These are phyloP conservation scores for Apamea anceps DNA, from an alignment of 2,888 invertebrate genomes.

Conservation along the genomic window DNA sequence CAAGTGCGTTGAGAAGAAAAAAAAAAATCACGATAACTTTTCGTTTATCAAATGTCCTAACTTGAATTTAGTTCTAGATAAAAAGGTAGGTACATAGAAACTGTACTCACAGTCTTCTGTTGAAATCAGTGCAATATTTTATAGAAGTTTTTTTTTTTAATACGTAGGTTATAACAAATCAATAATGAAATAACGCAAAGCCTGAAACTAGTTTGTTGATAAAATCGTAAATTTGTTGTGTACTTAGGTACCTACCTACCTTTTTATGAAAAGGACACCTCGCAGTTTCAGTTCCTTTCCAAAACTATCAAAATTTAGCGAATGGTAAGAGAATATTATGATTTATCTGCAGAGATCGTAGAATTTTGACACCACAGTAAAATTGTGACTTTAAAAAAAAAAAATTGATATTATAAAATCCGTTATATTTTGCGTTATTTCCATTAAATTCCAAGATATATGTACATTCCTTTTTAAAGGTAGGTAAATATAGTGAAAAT, in stretches of 20 bases:
- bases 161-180: not conserved
- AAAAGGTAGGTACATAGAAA: conserved; percentile 33
- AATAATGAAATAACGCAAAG: conserved; percentile 11
- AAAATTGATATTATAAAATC: not conserved
- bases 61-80: conserved; percentile 26
- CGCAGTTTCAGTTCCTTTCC: not conserved
- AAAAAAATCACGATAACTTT: not conserved
- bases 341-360: not conserved
- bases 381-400: no score
- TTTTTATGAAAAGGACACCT: not conserved
- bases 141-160: not conserved
- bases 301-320: not conserved
- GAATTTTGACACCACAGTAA: not conserved
- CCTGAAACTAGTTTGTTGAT: not conserved
- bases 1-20: not conserved
- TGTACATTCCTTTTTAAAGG: conserved; percentile 1
- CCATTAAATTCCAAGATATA: not conserved
- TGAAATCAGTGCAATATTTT: conserved; percentile 49
- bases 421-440: conserved; percentile 12
- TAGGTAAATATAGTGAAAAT: conserved; percentile 6
- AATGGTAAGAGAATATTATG: not conserved
- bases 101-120: conserved; percentile 51
- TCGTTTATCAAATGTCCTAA: conserved; percentile 12
- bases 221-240: not conserved
- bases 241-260: not conserved